phyloP scores from a whole-genome alignment of 2,113 vertebrate species.

The Syrrhaptes paradoxus region DNA sequence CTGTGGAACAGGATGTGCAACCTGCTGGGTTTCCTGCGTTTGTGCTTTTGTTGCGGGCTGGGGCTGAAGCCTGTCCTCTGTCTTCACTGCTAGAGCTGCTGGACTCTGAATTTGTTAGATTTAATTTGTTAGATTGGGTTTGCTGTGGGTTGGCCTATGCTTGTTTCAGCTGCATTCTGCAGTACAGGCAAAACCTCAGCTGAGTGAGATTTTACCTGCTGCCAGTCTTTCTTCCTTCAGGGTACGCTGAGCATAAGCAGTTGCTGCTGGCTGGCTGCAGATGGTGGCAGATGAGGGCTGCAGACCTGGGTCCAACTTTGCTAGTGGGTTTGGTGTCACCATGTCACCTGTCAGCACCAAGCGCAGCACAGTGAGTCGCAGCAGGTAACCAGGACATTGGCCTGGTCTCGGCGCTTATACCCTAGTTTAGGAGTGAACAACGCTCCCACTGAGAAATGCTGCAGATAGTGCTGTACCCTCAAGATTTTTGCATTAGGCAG shows the following conservation, averaged over 20 bases:
- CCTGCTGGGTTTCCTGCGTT: conserved; percentile 62
- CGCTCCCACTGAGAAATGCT: background rate
- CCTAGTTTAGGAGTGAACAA: background rate
- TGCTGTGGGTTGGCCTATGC: background rate
- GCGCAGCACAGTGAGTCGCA: background rate
- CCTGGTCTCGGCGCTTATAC: background rate
- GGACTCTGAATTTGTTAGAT: background rate
- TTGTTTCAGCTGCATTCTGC: background rate
- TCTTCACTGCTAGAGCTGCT: background rate
- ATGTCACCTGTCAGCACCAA: accelerated
- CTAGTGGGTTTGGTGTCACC: background rate
- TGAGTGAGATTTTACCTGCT: background rate
- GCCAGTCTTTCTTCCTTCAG: background rate
- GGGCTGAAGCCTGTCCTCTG: background rate
- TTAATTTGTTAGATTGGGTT: background rate
- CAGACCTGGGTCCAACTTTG: background rate
- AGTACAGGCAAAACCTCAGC: background rate
- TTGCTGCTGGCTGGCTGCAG: background rate
- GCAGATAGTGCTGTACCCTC: accelerated
- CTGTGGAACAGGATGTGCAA: conserved; percentile 49
- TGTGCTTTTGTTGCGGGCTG: conserved; percentile 4
- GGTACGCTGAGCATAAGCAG: background rate
- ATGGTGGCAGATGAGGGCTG: background rate
- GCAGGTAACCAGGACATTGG: background rate
- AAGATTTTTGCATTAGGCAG: background rate